Evolutionary conservation across 92 coral and sea anemone species (phyloP).

Genomic region (Nematostella vectensis): DNA sequence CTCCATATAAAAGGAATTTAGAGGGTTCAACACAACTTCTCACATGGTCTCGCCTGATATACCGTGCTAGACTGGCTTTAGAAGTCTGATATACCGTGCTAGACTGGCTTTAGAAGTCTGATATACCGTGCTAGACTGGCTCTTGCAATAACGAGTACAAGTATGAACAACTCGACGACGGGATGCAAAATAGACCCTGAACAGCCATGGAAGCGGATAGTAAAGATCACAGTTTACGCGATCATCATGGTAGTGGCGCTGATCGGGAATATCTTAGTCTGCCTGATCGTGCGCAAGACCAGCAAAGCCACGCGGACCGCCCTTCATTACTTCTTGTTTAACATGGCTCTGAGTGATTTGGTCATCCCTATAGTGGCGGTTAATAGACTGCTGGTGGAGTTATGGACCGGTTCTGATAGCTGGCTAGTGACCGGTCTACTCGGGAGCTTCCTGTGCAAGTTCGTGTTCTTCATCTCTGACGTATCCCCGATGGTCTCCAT

Average conservation of each 20-base stretch:
- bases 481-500: slow-evolving; percentile 15
- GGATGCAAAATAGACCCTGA: too few relatives aligned
- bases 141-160: too few relatives aligned
- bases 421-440: not conserved
- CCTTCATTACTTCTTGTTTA: not conserved
- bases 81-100: too few relatives aligned
- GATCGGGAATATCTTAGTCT: not conserved
- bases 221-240: not conserved
- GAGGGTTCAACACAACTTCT: too few relatives aligned
- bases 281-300: not conserved
- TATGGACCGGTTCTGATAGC: not conserved
- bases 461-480: not conserved
- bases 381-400: not conserved
- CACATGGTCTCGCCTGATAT: too few relatives aligned
- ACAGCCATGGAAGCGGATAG: not conserved
- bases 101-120: too few relatives aligned
- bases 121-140: too few relatives aligned
- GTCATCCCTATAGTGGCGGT: not conserved
- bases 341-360: not conserved
- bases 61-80: too few relatives aligned
- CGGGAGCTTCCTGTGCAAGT: slow-evolving; percentile 1
- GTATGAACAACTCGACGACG: too few relatives aligned
- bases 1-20: too few relatives aligned
- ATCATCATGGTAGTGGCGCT: not conserved
- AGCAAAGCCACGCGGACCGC: not conserved